Conservation (phyloP, 2,888 invertebrate species). For the Deroplatys truncata region DNA sequence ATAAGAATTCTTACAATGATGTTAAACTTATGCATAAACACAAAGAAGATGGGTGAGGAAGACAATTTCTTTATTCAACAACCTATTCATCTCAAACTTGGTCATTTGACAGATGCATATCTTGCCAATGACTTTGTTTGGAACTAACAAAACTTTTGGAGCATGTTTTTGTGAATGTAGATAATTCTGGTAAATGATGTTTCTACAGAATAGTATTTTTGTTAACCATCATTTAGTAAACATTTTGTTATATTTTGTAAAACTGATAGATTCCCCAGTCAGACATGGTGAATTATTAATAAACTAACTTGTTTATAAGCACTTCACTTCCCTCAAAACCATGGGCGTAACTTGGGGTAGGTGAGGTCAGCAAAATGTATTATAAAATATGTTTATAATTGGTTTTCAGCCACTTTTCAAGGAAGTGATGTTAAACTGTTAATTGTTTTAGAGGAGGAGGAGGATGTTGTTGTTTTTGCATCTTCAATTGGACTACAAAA, state of each 20-base stretch:
- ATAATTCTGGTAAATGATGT: background rate
- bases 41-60: background rate
- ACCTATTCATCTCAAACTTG: background rate
- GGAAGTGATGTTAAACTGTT: too few species aligned
- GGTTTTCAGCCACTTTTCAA: too few species aligned
- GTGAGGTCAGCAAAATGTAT: too few species aligned
- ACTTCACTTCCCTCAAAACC: background rate
- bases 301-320: background rate
- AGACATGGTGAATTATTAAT: background rate
- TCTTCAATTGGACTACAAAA: too few species aligned
- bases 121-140: background rate
- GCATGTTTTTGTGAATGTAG: background rate
- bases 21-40: background rate
- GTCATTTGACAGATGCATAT: background rate
- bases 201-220: background rate
- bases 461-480: too few species aligned
- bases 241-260: background rate
- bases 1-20: background rate
- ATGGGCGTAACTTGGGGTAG: too few species aligned
- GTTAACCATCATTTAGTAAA: background rate
- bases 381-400: too few species aligned
- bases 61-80: background rate
- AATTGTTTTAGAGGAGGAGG: too few species aligned
- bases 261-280: background rate
- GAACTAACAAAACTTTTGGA: background rate